These are phyloP conservation scores for Andrena dorsata DNA, from an alignment of 2,888 invertebrate species.

Conservation along the genomic window DNA sequence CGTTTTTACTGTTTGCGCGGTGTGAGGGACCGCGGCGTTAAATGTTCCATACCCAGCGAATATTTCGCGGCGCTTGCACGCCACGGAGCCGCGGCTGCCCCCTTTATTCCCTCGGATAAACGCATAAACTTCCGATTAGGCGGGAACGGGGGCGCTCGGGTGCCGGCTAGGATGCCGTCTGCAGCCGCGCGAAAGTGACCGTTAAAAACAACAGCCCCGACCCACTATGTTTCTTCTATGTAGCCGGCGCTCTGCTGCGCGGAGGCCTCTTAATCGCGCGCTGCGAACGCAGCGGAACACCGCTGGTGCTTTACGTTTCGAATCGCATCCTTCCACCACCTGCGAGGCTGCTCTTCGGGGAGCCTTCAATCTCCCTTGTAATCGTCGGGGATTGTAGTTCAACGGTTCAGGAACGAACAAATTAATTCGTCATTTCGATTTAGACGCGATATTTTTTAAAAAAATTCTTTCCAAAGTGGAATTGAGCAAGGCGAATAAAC, in stretches of 20 bases:
- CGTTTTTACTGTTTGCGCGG: slow-evolving; percentile 62
- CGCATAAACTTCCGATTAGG: slow-evolving; percentile 72
- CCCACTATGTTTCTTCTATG: slow-evolving; percentile 7
- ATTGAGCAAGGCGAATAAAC: no score
- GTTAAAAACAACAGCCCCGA: slow-evolving; percentile 47
- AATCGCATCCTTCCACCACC: not conserved
- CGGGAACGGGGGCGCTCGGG: slow-evolving; percentile 28
- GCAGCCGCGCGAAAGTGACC: slow-evolving; percentile 31
- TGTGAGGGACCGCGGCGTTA: slow-evolving; percentile 74
- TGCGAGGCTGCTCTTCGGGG: no score
- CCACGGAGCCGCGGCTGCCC: slow-evolving; percentile 31
- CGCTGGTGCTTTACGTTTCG: not conserved
- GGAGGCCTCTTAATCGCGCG: not conserved
- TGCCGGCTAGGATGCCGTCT: slow-evolving; percentile 34
- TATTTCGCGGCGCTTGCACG: slow-evolving; percentile 68
- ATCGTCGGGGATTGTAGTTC: no score
- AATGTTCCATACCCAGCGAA: slow-evolving; percentile 79
- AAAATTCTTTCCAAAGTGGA: no score
- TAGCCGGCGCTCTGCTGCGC: not conserved
- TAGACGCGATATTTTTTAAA: no score
- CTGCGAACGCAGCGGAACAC: not conserved
- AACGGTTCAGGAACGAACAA: no score
- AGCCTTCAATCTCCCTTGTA: no score
- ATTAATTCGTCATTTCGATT: no score
- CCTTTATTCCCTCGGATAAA: slow-evolving; percentile 63